A percentile compares a stretch with the other conserved stretches of the same genome.
Conservation (phyloP, 2,113 vertebrate genomes). For the Chlamydotis undulata region DNA sequence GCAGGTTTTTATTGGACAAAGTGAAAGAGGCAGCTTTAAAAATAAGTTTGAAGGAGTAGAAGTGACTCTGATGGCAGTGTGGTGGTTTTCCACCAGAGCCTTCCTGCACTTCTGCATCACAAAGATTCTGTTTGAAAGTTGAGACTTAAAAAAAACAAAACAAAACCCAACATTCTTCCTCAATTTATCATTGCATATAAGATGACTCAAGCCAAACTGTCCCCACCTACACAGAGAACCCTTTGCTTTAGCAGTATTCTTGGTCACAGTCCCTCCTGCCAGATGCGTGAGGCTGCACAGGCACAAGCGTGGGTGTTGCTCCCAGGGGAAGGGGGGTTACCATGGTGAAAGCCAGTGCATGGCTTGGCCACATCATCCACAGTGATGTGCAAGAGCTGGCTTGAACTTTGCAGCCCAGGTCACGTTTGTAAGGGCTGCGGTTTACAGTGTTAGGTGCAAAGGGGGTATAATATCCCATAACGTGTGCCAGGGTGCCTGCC, state of each 20-base stretch:
- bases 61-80: background rate
- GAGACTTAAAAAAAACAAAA: background rate
- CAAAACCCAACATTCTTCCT: background rate
- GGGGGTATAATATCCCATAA: accelerated
- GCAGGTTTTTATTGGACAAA: background rate
- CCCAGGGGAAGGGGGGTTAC: background rate
- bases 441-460: background rate
- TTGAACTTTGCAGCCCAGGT: background rate
- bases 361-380: background rate
- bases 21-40: background rate
- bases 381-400: background rate
- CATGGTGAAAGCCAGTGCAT: background rate
- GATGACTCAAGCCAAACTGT: background rate
- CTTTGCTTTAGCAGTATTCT: background rate
- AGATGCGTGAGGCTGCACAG: background rate
- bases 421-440: accelerated
- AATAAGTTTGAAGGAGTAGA: background rate
- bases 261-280: background rate
- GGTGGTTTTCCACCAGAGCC: background rate
- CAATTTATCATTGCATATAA: background rate
- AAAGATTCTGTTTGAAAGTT: background rate
- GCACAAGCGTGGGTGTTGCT: background rate
- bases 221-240: background rate
- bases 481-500: accelerated
- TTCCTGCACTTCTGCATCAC: background rate